Evolutionary conservation across 2,113 vertebrate species (phyloP), one percentile per base, ranked within the genome.

Genomic region (Orientallactaga bullata): DNA sequence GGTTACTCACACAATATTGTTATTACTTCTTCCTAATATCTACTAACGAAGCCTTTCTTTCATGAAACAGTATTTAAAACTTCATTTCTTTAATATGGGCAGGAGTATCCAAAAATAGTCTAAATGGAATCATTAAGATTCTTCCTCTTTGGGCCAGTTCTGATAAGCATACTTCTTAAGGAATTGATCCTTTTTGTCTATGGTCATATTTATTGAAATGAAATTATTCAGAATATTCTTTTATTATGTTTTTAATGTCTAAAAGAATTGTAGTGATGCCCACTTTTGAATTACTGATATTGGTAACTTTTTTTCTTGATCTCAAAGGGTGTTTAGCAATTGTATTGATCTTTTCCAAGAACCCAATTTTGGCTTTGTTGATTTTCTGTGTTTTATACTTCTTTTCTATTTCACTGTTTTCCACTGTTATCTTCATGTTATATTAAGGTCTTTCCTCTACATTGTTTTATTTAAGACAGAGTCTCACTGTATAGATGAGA

Each of bases 1-100:
- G 71, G 16, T 9, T 78, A 63, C 13, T 28, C 71, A 47, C 88
- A 66, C 9, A 84, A 35, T 10, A 77, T 73, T 79, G 58, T 8
- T 47, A 69, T 78, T 88, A 65, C 68, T 88, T 88, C 61, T 88
- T 47, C 42, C 42, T 88, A 80, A 74, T 86, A 77, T 63, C 39
- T 83, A 84, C 78, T 55, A 91, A 13, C 58, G n/a, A 65, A 88
- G 35, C 11, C 66, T 79, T 95, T 91, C 58, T 32, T 83, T 92
- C 72, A 28, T 72, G 35, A 23, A 42, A 72, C 66, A 5, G 11
- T 78, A 88, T 84, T 72, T 85, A 82, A 89, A 32, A 39, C 71
- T 88, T 61, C 42, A 78, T 72, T 91, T 88, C 15, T 79, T 92
- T 85, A 92, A 80, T 11, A 72, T 20, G 26, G 37, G 23, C 35